Evolutionary conservation across 23 tunicate genomes (phyloP).

Genomic region (Trididemnum nubilum): DNA sequence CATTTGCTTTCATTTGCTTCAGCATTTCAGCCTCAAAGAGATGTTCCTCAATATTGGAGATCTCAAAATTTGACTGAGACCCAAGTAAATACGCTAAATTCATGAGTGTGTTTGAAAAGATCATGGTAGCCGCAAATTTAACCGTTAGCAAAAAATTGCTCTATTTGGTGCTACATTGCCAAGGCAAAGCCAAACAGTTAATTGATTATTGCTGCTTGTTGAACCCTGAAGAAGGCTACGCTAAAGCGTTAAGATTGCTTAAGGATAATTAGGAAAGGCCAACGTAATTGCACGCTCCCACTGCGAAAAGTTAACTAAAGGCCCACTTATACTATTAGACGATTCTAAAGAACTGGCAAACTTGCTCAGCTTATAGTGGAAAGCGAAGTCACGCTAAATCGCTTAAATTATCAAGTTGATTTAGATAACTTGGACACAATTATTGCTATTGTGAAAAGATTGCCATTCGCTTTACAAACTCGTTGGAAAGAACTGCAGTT

Average conservation of each 20-base stretch:
- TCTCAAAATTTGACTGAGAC: too few relatives aligned
- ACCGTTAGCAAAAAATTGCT: too few relatives aligned
- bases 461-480: neutral
- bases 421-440: neutral
- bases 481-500: neutral
- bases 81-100: too few relatives aligned
- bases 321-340: neutral
- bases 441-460: neutral
- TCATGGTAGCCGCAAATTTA: too few relatives aligned
- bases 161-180: too few relatives aligned
- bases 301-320: neutral
- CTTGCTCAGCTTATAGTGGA: neutral
- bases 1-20: too few relatives aligned
- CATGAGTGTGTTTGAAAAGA: too few relatives aligned
- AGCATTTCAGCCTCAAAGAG: too few relatives aligned
- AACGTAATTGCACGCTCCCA: neutral
- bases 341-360: neutral
- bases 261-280: neutral
- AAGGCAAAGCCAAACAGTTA: neutral
- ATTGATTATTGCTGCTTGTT: neutral
- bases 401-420: neutral
- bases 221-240: neutral
- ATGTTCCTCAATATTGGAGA: too few relatives aligned
- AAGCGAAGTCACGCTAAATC: neutral
- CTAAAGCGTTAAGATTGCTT: neutral